phyloP scores from a whole-genome alignment of 2,888 invertebrate genomes.

The Limenitis camilla region DNA sequence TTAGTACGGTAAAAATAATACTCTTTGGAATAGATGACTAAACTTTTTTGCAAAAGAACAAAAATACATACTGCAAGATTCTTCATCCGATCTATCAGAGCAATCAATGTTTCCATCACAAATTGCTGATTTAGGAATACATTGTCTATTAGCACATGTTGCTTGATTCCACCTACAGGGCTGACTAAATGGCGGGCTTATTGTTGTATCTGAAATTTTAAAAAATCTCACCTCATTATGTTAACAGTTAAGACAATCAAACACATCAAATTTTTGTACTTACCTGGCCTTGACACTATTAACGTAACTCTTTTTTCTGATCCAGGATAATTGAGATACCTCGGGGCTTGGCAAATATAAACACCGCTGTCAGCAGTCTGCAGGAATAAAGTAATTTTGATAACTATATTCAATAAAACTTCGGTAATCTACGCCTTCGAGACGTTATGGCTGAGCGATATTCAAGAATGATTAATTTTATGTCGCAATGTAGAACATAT shows the following conservation, averaged over 20 bases:
- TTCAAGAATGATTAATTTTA: no score
- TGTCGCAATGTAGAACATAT: no score
- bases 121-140: constrained; percentile 85
- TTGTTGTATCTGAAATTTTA: constrained; percentile 29
- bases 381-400: constrained; percentile 17
- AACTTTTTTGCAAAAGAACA: no score
- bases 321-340: constrained; percentile 78
- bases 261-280: background rate
- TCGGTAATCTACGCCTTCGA: no score
- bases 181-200: constrained; percentile 24
- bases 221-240: background rate
- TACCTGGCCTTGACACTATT: constrained; percentile 72
- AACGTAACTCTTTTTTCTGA: constrained; percentile 80
- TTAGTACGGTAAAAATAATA: no score
- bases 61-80: constrained; percentile 84
- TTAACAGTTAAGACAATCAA: background rate
- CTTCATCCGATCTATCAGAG: constrained; percentile 91
- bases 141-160: constrained; percentile 92
- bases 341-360: constrained; percentile 88
- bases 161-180: constrained; percentile 76
- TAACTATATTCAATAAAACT: background rate
- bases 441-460: no score
- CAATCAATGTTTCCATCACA: constrained; percentile 88
- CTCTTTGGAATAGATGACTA: no score
- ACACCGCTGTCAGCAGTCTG: constrained; percentile 83